Evolutionary conservation across 35 echinoderm and acorn worm species (phyloP).

Genomic region (Chiridota heheva): DNA sequence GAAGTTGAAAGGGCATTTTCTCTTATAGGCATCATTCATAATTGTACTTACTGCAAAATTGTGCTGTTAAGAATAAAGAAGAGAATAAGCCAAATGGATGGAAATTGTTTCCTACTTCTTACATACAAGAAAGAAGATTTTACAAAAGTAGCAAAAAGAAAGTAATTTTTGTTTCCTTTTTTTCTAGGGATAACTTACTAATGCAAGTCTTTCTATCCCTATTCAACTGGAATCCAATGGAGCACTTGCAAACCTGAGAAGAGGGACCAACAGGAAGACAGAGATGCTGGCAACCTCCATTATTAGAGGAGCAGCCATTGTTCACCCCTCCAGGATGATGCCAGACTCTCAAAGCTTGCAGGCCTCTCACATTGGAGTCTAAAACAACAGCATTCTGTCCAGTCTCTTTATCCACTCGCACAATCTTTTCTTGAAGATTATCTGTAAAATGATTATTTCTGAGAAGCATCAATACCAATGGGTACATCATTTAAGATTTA

Average conservation of each 20-base stretch:
- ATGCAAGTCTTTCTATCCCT: slow-evolving; percentile 58
- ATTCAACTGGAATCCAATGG: slow-evolving; percentile 52
- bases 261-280: slow-evolving; percentile 50
- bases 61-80: no score
- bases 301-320: slow-evolving; percentile 60
- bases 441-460: slow-evolving; percentile 44
- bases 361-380: background rate
- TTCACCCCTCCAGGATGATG: background rate
- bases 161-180: no score
- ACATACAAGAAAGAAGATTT: no score
- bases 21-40: no score
- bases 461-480: no score
- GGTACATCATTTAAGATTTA: no score
- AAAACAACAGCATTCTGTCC: slow-evolving; percentile 32
- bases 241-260: slow-evolving; percentile 47
- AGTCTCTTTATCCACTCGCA: slow-evolving; percentile 31
- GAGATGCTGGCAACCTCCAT: slow-evolving; percentile 66
- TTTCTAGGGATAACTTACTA: slow-evolving; percentile 60
- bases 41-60: no score
- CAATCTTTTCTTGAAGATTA: slow-evolving; percentile 34
- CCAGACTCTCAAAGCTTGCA: slow-evolving; percentile 29
- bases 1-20: no score
- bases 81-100: no score
- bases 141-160: no score
- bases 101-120: no score